Evolutionary conservation across 2,113 vertebrate genomes (phyloP).

Genomic region (Chlamydotis undulata): DNA sequence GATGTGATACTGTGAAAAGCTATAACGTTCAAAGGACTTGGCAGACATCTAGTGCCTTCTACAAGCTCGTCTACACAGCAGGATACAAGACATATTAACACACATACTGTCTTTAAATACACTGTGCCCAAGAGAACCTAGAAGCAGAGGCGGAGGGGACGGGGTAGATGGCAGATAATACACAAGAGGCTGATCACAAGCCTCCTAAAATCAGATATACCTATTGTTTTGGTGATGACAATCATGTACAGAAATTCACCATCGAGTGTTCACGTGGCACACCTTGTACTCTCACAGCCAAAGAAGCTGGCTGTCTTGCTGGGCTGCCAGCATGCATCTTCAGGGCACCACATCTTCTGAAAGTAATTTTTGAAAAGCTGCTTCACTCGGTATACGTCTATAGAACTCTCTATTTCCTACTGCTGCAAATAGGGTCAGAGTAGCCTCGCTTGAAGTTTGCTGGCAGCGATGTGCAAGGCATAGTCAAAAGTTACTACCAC

Average conservation of each 20-base stretch:
- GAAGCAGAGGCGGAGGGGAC: accelerated
- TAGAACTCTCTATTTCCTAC: background rate
- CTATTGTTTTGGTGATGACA: background rate
- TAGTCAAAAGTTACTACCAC: background rate
- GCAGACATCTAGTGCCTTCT: background rate
- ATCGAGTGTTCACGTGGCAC: accelerated
- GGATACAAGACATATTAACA: background rate
- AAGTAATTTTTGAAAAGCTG: background rate
- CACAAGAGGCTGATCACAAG: background rate
- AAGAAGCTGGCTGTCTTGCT: background rate
- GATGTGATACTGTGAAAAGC: background rate
- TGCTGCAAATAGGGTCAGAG: background rate
- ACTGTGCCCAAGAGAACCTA: background rate
- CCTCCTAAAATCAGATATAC: background rate
- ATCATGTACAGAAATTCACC: accelerated
- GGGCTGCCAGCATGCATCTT: background rate
- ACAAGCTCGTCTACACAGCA: background rate
- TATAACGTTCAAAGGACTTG: accelerated
- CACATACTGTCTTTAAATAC: background rate
- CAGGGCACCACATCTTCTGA: background rate
- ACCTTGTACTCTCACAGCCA: background rate
- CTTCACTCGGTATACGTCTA: background rate
- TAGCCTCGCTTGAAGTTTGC: background rate
- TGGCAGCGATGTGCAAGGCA: background rate
- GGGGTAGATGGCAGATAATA: no score